Evolutionary conservation across 2,888 invertebrate genomes (phyloP), one percentile per base, ranked within the genome.

Genomic region (Cotesia congregata): DNA sequence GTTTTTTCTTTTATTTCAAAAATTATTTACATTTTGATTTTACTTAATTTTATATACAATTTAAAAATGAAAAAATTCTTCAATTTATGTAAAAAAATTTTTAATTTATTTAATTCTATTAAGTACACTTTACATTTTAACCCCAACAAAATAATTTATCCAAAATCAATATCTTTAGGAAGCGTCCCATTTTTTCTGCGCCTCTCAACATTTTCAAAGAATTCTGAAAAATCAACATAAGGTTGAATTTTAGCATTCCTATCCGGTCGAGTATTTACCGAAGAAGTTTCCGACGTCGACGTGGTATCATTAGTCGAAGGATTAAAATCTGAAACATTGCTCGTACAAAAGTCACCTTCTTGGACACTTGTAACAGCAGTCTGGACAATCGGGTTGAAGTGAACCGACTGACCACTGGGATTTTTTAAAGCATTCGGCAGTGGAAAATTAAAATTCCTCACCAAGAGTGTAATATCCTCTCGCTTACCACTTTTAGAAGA

Each of bases 211-310:
- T 94, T 94, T 77, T 92, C 91, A 83, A 93, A 95, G 90, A 94
- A 97, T 84, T 94, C 94, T 0, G 93, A 91, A 88, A 97, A 97
- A 88, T 96, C 95, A 0, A 97, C 96, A 86, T 97, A 97, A 0
- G 96, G 92, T 74, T 93, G 93, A 1, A 97, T 94, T 85, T 92
- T 92, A 30, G 93, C 92, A 85, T 95, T 93, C 81, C 91, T 92
- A 83, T 95, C 94, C 1, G 90, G 90, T 72, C 83, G 83, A 41
- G 91, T 87, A 1, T 89, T 86, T 4, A 88, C 85, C 4, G 90
- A 88, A 67, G 87, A 87, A 5, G 87, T 85, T 60, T 88, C 89
- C 0, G 87, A 88, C 0, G 86, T 87, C 6, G 85, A 86, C 4
- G 89, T 88, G 2, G 89, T 91, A 50, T 88, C 89, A 59, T 88